Conservation (phyloP, 2,113 vertebrate species). For the Psophia crepitans region DNA sequence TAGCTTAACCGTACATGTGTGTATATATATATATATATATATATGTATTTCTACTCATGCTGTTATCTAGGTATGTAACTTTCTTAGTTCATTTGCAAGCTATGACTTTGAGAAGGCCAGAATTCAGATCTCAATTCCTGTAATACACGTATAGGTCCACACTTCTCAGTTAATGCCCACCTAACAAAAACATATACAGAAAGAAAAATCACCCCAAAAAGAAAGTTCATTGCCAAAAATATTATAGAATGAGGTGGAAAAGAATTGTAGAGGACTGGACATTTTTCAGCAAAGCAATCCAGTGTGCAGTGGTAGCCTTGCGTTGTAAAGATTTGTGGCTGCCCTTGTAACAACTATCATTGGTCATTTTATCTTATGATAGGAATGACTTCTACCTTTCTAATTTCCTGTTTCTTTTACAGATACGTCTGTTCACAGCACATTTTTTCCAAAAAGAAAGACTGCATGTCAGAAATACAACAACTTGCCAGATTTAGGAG, state of each 20-base stretch:
- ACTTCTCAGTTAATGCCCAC: neutral
- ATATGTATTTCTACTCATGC: neutral
- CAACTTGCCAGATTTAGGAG: conserved; percentile 3
- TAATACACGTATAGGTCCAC: neutral
- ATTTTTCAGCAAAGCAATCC: neutral
- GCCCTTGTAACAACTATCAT: neutral
- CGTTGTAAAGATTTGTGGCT: neutral
- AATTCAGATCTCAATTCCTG: neutral
- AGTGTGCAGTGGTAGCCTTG: neutral
- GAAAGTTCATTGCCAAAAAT: neutral
- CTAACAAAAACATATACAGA: neutral
- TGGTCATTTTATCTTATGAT: neutral
- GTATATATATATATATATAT: neutral
- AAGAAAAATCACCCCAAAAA: neutral
- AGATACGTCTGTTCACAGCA: neutral
- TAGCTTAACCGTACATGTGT: neutral
- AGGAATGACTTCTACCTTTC: neutral
- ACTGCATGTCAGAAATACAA: neutral
- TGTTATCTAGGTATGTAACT: neutral
- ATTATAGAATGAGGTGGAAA: neutral
- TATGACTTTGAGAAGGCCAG: neutral
- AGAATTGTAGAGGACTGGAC: neutral
- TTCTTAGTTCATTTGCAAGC: neutral
- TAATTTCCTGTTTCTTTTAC: conserved; percentile 52
- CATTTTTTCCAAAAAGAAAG: conserved; percentile 36